phyloP scores from a whole-genome alignment of 2,888 invertebrate genomes.

The Zele albiditarsus region DNA sequence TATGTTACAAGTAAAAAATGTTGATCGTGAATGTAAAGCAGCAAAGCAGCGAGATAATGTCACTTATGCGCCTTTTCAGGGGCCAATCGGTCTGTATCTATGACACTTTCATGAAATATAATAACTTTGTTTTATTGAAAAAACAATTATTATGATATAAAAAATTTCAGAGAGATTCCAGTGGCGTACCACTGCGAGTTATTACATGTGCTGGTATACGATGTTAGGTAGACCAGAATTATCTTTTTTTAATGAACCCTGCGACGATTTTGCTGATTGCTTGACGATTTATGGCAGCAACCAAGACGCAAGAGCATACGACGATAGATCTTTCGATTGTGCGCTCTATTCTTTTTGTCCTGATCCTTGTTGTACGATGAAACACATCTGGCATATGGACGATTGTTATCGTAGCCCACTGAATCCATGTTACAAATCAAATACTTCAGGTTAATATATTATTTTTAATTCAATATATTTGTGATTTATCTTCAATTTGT shows the following conservation, averaged over 20 bases:
- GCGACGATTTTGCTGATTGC: constrained; percentile 79
- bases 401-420: constrained; percentile 72
- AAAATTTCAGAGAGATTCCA: constrained; percentile 75
- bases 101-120: not conserved
- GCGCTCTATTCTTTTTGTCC: constrained; percentile 81
- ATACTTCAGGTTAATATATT: constrained; percentile 61
- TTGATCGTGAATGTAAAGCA: constrained; percentile 75
- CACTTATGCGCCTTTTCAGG: constrained; percentile 75
- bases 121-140: not conserved
- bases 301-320: constrained; percentile 76
- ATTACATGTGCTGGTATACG: constrained; percentile 82
- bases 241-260: constrained; percentile 75
- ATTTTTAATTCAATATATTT: not conserved
- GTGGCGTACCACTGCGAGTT: constrained; percentile 79
- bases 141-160: not conserved
- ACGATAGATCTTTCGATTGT: constrained; percentile 76
- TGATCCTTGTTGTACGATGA: constrained; percentile 78
- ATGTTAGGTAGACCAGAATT: constrained; percentile 75
- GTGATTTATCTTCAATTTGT: not conserved
- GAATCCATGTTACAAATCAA: constrained; percentile 76
- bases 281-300: constrained; percentile 74
- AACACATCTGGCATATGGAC: constrained; percentile 70
- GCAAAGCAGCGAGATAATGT: constrained; percentile 72
- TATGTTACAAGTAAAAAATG: constrained; percentile 68
- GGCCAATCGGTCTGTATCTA: constrained; percentile 68